Evolutionary conservation across 1,140 invertebrate genomes (phyloP), one percentile per base, ranked within the genome.

Genomic region (Musca domestica): DNA sequence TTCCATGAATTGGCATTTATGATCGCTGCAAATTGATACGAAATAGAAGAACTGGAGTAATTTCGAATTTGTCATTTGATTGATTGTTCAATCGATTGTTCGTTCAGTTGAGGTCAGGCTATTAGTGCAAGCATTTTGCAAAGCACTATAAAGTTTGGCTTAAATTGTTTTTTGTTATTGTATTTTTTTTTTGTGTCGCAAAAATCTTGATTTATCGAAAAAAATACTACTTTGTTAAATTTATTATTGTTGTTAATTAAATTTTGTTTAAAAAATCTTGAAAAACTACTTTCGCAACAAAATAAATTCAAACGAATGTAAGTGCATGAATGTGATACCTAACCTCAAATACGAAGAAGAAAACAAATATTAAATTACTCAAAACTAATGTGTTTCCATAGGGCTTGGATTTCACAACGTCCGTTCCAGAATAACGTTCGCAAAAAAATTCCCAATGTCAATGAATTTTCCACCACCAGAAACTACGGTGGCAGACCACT

Each of bases 401-500:
- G 69, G 69, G 65, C 69, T 4, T 48, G 56, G 34, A 19, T 27
- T 14, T 9, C 51, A 1, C 27, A 22, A 46, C 51, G 63, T 52
- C 69, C 69, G 69, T 70, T 70, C 64, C 47, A 51, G 17, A 51
- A 64, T 67, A n/a, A n/a, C n/a, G 65, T 64, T 27, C 65, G 64
- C n/a, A 66, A 69, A 41, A 69, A 69, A 63, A n/a, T 34, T 34
- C 15, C 20, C 34, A 41, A 41, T 61, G 7, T 61, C 17, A 34
- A 34, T 61, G 27, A 17, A 61, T 30, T 5, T 17, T 22, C 23
- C 27, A 14, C 48, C 34, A 0, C 7, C 30, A 17, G 9, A 22
- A 30, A 5, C 19, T 10, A n/a, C 23, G 17, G n/a, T 54, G 15
- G 14, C 54, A 2, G 58, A 17, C 17, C 12, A 41, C 23, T 2